Evolutionary conservation across 1,140 invertebrate species (phyloP).

Genomic region (Leptinotarsa lineolata): DNA sequence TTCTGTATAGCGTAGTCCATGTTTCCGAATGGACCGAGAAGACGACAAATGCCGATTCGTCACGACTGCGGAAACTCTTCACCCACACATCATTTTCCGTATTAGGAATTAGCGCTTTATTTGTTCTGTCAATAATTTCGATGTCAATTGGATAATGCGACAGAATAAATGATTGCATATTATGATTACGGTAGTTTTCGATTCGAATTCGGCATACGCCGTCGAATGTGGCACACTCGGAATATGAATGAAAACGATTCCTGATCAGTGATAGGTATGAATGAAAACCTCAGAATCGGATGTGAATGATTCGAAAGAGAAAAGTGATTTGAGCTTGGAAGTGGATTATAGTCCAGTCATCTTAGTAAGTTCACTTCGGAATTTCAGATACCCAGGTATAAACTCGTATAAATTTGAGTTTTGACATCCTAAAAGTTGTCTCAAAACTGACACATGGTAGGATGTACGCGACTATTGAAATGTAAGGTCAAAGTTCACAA

Average conservation of each 20-base stretch:
- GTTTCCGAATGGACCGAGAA: conserved; percentile 26
- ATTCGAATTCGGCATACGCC: not conserved
- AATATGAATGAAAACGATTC: not conserved
- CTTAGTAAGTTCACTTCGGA: no score
- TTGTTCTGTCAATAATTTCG: conserved; percentile 1
- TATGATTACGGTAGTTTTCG: not conserved
- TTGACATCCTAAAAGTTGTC: no score
- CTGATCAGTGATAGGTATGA: not conserved
- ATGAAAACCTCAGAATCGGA: not conserved
- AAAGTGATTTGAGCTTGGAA: no score
- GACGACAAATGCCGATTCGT: conserved; percentile 8
- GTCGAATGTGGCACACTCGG: no score
- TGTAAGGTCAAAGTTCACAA: no score
- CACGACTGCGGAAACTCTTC: conserved; percentile 3
- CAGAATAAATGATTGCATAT: not conserved
- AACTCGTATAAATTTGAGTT: no score
- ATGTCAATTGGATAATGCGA: not conserved
- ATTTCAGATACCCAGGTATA: no score
- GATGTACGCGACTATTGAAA: no score
- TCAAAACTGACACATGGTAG: no score
- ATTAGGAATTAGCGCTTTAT: conserved; percentile 9
- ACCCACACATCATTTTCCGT: conserved; percentile 15
- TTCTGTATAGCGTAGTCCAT: conserved; percentile 32
- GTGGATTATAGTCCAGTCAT: no score
- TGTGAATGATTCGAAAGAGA: not conserved